Evolutionary conservation across 2,888 invertebrate species (phyloP), one percentile per base, ranked within the genome.

Genomic region (Adelognathus sp.): DNA sequence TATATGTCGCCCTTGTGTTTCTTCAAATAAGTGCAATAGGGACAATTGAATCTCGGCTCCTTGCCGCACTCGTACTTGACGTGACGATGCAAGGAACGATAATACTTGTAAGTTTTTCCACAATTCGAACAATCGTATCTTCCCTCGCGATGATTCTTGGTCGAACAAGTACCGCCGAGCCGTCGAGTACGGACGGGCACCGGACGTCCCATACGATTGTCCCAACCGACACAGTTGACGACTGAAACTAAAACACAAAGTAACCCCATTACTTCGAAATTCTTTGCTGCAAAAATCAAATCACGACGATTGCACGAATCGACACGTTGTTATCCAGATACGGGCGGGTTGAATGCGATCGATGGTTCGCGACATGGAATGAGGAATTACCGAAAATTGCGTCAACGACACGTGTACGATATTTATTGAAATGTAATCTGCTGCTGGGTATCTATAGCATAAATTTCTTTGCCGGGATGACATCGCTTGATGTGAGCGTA

Each of bases 51-150:
- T 41, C 89, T 83, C 1, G 90, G 89, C 18, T 85, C 85, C 76
- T 88, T 87, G 39, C 89, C 89, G 77, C 92, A 91, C 76, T 91
- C 92, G 82, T 89, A 90, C 3, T 61, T 44, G 58, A 85, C 86
- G 36, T 85, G 83, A 60, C 76, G 69, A 21, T 69, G 75, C 41
- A 81, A 50, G 39, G 72, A 73, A 27, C 76, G 76, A 70, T 76
- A 76, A 78, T 81, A 77, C 39, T 52, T 70, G 54, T 80, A 80
- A 4, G 61, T 77, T 54, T 77, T 80, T 44, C 77, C 77, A 27
- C 80, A 80, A 75, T 77, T 66, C 44, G 44, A 75, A 77, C 74
- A 80, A 70, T 71, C 77, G 58, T 60, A 74, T 44, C 33, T 70
- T 16, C 70, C 36, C 36, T 36, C 9, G 6, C 1, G 7, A 9